These are phyloP conservation scores for Aphrocallistes beatrix DNA, from an alignment of 37 sponge, comb jelly and placozoan genomes.

Conservation along the genomic window DNA sequence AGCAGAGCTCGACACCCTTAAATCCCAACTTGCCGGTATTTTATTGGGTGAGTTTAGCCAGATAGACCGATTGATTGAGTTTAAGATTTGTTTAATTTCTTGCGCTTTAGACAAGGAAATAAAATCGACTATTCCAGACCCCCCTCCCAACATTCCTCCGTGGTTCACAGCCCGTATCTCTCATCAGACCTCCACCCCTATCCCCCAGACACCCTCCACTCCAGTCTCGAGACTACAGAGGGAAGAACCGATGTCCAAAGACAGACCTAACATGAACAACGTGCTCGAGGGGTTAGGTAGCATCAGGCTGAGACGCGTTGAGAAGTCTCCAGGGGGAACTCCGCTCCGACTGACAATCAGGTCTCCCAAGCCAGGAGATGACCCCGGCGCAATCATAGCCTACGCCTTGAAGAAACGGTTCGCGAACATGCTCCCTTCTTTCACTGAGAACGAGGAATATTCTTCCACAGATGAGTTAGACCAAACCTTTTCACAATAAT, in stretches of 20 bases:
- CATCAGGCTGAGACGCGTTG: not conserved
- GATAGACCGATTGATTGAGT: no score
- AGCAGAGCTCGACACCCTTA: not conserved
- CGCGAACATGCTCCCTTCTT: not conserved
- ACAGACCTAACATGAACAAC: slow-evolving; percentile 1
- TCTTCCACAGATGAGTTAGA: not conserved
- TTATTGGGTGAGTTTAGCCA: not conserved
- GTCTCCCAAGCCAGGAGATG: not conserved
- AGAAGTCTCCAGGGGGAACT: not conserved
- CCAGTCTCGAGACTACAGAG: not conserved
- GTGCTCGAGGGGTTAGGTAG: not conserved
- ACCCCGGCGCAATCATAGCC: not conserved
- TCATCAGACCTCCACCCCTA: not conserved
- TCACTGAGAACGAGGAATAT: not conserved
- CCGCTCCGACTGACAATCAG: not conserved
- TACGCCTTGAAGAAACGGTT: not conserved
- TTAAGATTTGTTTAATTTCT: not conserved
- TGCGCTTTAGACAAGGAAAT: not conserved
- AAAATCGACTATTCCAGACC: not conserved
- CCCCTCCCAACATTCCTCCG: not conserved
- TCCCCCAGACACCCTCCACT: not conserved
- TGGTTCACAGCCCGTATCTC: not conserved
- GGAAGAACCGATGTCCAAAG: not conserved
- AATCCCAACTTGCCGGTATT: not conserved
- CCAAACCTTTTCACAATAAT: not conserved